Conservation (phyloP, 2,888 invertebrate genomes). For the Drosophila nigritarsus region DNA sequence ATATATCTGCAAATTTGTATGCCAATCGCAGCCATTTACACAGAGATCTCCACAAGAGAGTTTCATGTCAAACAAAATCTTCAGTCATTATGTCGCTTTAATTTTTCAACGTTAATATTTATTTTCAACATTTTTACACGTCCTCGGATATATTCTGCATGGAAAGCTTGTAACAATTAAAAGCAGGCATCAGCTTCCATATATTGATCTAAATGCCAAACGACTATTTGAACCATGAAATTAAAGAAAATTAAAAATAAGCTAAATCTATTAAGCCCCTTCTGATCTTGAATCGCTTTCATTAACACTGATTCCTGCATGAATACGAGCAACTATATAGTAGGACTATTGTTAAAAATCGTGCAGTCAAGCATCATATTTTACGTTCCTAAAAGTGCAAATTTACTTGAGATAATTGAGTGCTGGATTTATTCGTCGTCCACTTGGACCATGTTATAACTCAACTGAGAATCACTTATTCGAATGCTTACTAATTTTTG, state of each 20-base stretch:
- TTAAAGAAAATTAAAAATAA: neutral
- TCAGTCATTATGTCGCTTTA: conserved; percentile 58
- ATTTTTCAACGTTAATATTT: conserved; percentile 44
- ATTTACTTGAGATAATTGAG: neutral
- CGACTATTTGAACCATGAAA: neutral
- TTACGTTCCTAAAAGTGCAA: neutral
- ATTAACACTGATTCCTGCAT: neutral
- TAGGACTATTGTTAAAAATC: neutral
- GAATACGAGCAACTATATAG: neutral
- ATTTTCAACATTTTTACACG: conserved; percentile 44
- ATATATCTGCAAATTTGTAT: conserved; percentile 60
- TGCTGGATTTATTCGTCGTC: neutral
- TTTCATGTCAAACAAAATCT: conserved; percentile 52
- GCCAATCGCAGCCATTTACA: conserved; percentile 61
- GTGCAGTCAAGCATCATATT: too few relatives aligned
- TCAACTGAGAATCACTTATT: neutral
- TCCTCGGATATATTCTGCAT: conserved; percentile 8
- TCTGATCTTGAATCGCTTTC: neutral
- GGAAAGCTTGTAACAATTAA: neutral
- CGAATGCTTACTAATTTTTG: too few relatives aligned
- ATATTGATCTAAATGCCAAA: neutral
- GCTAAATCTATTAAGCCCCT: neutral
- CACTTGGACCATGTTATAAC: neutral
- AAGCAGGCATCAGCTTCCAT: neutral
- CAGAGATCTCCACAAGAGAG: conserved; percentile 35